These are phyloP conservation scores for Hypsopygia costalis DNA, from an alignment of 2,888 invertebrate genomes.

Conservation along the genomic window DNA sequence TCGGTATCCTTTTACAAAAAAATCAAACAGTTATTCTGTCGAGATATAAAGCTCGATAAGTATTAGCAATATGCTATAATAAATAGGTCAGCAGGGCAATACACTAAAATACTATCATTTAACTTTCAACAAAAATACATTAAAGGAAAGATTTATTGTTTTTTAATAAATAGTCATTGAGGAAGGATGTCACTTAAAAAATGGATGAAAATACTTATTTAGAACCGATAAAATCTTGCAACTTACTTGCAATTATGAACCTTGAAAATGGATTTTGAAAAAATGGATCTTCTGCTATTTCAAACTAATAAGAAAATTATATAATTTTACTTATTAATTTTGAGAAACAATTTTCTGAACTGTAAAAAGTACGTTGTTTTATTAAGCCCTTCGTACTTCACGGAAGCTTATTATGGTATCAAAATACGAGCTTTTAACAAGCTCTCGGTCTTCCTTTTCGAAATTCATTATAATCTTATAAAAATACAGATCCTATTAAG, in stretches of 20 bases:
- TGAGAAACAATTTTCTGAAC: conserved; percentile 3
- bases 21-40: conserved; percentile 52
- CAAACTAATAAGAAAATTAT: not conserved
- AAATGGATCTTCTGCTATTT: not conserved
- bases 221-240: conserved; percentile 23
- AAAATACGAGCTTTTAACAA: conserved; percentile 61
- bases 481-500: not conserved
- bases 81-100: conserved; percentile 68
- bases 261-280: not conserved
- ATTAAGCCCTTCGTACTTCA: conserved; percentile 19
- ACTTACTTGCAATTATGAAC: too few species aligned
- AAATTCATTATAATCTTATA: not conserved
- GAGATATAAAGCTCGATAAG: conserved; percentile 50
- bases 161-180: conserved; percentile 56
- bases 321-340: conserved; percentile 7
- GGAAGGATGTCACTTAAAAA: conserved; percentile 33
- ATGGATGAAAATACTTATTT: conserved; percentile 27
- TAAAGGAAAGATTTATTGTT: conserved; percentile 64
- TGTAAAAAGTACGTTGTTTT: conserved; percentile 8
- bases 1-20: conserved; percentile 59
- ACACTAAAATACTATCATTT: conserved; percentile 57
- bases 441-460: conserved; percentile 17
- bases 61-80: conserved; percentile 49
- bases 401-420: conserved; percentile 45
- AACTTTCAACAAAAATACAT: conserved; percentile 53